phyloP scores from a whole-genome alignment of 2,113 vertebrate genomes.

The human (Homo sapiens) region DNA sequence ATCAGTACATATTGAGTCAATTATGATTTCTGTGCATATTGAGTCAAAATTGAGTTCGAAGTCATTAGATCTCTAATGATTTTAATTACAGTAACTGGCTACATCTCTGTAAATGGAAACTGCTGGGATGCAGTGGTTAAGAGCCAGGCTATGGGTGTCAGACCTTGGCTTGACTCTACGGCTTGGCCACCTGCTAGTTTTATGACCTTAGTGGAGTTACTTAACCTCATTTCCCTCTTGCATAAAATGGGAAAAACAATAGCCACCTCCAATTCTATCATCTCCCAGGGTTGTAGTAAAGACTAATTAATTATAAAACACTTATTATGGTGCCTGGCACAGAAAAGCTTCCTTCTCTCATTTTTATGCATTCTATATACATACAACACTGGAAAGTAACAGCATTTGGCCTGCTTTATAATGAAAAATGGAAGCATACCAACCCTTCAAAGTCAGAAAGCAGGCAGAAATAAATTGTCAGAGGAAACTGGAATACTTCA shows the following conservation, averaged over 20 bases:
- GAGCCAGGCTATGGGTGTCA: not conserved
- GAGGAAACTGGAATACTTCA: not conserved
- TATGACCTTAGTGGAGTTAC: not conserved
- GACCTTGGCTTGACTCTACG: not conserved
- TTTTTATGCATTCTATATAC: not conserved
- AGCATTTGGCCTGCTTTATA: no score
- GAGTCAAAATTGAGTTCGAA: conserved; percentile 30
- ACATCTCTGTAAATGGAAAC: not conserved
- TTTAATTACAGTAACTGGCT: not conserved
- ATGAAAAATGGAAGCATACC: not conserved
- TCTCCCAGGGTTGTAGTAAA: not conserved
- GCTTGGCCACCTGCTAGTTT: not conserved
- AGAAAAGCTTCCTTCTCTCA: not conserved
- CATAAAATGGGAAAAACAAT: not conserved
- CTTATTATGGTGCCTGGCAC: not conserved
- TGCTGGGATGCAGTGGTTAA: not conserved
- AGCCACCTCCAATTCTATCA: not conserved
- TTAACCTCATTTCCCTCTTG: conserved; percentile 39
- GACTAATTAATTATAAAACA: conserved; percentile 36
- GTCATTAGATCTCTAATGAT: conserved; percentile 4
- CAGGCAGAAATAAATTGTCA: conserved; percentile 7
- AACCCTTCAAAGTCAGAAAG: conserved; percentile 24
- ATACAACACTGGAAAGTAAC: not conserved
- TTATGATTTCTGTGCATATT: not conserved
- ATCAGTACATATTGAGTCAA: not conserved